A percentile compares a stretch with the other conserved stretches of the same genome.
Conservation (phyloP, 1,140 invertebrate genomes). For the Colletes gigas region DNA sequence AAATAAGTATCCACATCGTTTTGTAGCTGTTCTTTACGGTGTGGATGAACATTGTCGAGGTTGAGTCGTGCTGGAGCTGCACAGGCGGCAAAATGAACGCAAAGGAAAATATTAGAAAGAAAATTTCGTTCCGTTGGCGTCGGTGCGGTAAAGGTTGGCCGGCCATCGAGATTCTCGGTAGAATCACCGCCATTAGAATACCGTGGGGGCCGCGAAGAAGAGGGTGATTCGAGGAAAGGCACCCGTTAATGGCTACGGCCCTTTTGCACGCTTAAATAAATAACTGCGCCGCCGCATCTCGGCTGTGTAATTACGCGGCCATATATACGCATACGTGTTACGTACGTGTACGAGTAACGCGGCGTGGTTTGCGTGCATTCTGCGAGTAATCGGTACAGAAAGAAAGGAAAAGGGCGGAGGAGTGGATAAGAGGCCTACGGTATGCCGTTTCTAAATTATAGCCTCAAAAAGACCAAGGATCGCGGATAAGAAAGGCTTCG, state of each 20-base stretch:
- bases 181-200: conserved; percentile 53
- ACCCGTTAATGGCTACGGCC: conserved; percentile 56
- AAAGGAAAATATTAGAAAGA: not conserved
- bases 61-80: too few relatives aligned
- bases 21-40: too few relatives aligned
- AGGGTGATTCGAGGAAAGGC: conserved; percentile 55
- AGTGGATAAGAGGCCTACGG: conserved; percentile 44
- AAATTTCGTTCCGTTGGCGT: not conserved
- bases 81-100: not conserved
- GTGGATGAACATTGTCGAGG: too few relatives aligned
- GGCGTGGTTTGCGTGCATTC: conserved; percentile 40
- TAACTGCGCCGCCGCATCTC: conserved; percentile 51
- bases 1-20: too few relatives aligned
- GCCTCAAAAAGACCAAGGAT: conserved; percentile 48
- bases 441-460: conserved; percentile 59
- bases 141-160: not conserved
- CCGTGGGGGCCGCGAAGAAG: conserved; percentile 22
- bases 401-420: conserved; percentile 29
- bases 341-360: conserved; percentile 11
- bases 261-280: conserved; percentile 69
- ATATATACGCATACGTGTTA: not conserved
- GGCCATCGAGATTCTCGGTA: not conserved
- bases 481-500: conserved; percentile 34
- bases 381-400: conserved; percentile 43
- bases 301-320: conserved; percentile 48